Evolutionary conservation across 1,140 invertebrate species (phyloP).

Genomic region (Nebria ingens): DNA sequence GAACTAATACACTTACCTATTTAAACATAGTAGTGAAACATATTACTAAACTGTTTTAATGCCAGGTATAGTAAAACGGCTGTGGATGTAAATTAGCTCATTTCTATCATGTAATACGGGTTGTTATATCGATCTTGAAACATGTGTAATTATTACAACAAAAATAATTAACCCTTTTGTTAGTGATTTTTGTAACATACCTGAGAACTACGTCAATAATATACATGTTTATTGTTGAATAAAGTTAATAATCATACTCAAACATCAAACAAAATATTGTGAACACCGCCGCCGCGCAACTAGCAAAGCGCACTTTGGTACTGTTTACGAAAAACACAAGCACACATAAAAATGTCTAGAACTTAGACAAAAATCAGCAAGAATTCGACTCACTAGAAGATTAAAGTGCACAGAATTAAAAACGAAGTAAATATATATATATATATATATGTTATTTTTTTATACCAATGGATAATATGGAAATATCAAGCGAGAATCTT

Average conservation of each 20-base stretch:
- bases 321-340: not conserved
- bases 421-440: too few species aligned
- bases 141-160: too few species aligned
- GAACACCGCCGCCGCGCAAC: not conserved
- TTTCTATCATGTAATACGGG: not conserved
- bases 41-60: not conserved
- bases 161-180: not conserved
- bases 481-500: not conserved
- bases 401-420: too few species aligned
- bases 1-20: too few species aligned
- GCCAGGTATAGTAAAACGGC: not conserved
- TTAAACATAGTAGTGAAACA: too few species aligned
- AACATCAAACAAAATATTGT: not conserved
- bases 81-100: not conserved
- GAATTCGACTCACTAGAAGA: too few species aligned
- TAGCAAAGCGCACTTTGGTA: not conserved
- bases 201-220: not conserved
- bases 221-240: not conserved
- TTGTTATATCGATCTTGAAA: not conserved
- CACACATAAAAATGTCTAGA: not conserved
- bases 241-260: not conserved
- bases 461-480: not conserved
- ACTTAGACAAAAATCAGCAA: too few species aligned
- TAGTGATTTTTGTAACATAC: not conserved
- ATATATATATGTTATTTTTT: too few species aligned